Conservation (phyloP, 2,113 vertebrate genomes). For the Amblyopsis rosae region DNA sequence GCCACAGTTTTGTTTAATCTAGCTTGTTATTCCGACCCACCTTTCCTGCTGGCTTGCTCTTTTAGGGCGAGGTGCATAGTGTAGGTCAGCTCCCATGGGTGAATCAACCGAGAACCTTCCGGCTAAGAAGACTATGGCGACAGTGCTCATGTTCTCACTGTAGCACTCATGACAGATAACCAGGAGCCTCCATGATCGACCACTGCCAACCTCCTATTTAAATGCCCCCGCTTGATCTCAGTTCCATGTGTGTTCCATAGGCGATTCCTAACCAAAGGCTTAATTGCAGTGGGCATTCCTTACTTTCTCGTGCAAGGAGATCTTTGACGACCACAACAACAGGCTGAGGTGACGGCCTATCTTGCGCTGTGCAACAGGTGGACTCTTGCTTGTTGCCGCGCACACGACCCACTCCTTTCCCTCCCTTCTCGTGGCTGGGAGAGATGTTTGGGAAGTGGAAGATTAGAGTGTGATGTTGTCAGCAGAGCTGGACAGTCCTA, state of each 20-base stretch:
- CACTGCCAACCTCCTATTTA: constrained; percentile 25
- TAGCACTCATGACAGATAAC: constrained; percentile 51
- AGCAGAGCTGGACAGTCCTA: constrained; percentile 34
- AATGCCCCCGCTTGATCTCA: constrained; percentile 33
- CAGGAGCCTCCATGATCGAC: constrained; percentile 40
- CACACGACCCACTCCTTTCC: constrained; percentile 71
- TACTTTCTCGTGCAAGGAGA: constrained; percentile 15
- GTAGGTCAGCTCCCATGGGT: constrained; percentile 15
- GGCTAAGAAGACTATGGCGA: constrained; percentile 21
- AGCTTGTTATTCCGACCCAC: not conserved
- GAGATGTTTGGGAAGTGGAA: constrained; percentile 63
- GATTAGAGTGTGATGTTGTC: constrained; percentile 65
- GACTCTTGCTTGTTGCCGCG: constrained; percentile 31
- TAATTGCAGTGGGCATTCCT: constrained; percentile 1
- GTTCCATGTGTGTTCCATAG: constrained; percentile 13
- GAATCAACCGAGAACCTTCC: constrained; percentile 25
- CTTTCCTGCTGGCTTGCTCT: constrained; percentile 1
- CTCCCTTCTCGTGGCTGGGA: constrained; percentile 56
- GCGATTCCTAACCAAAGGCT: not conserved
- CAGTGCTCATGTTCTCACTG: constrained; percentile 56
- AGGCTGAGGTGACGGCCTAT: not conserved
- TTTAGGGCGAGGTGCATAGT: not conserved
- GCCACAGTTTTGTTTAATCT: not conserved
- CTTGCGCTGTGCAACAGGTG: constrained; percentile 38
- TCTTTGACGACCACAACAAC: not conserved